Evolutionary conservation across 2,797 vertebrate genomes (phyloP), one percentile per base, ranked within the genome.

Genomic region (Caiman crocodilus): DNA sequence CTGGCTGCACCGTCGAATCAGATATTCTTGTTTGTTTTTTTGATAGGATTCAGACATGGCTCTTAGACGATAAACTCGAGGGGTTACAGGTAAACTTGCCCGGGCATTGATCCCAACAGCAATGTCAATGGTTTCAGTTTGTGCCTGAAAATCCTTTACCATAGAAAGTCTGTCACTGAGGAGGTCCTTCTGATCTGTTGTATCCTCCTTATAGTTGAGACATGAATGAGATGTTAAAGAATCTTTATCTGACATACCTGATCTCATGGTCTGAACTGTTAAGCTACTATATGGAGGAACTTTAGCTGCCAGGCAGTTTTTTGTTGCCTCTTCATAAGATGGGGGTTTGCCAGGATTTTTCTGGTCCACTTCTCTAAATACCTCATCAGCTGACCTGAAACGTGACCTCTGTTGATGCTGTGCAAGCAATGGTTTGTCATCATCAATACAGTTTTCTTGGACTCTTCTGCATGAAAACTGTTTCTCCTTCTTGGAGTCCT

Each of bases 261-360:
- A 90, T 94, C 97, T 97, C 96, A 99, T 98, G 14, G 97, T 98
- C 20, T 98, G 97, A 20, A 99, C 98, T 0, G 98, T 99, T 97
- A 99, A 98, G 60, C 91, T 32, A 21, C 97, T 97, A 3, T 82
- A 94, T 3, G 97, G 96, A 0, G 92, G 50, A 28, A 95, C 82
- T 32, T 94, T 94, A 13, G 88, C 88, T 6, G 80, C 59, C 13
- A 89, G 79, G 18, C 90, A 96, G 94, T 94, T 96, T 92, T 97
- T 98, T 64, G 99, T 82, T 1, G 99, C 98, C 71, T 99, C 98
- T 92, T 98, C 85, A 0, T 99, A 99, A 0, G 99, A 97, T 0
- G 99, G 99, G 1, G 99, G 99, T 20, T 88, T 98, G 80, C 98
- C 97, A 11, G 98, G 98, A 69, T 97, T 96, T 87, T 61, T 98